Evolutionary conservation across 2,797 vertebrate species (phyloP).

Genomic region (Sebastes steindachneri): DNA sequence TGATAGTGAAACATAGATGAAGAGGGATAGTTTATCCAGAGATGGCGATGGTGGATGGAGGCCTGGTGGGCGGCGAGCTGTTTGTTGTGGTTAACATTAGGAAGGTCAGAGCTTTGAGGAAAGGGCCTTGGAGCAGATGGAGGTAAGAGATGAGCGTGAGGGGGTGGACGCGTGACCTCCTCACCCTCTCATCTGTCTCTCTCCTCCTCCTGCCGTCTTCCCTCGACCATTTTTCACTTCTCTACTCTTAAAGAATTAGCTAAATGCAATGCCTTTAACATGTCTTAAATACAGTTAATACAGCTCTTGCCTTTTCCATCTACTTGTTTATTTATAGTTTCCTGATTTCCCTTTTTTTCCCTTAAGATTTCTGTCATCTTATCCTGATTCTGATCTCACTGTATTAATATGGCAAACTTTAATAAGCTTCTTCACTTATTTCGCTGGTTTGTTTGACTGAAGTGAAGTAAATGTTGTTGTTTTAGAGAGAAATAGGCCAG

Average conservation of each 20-base stretch:
- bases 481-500: neutral
- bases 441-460: neutral
- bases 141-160: slow-evolving; percentile 76
- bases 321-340: neutral
- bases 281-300: neutral
- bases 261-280: slow-evolving; percentile 5
- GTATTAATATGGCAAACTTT: neutral
- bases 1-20: slow-evolving; percentile 2
- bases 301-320: neutral
- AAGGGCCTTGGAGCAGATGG: slow-evolving; percentile 68
- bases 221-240: neutral
- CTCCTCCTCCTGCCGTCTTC: slow-evolving; percentile 37
- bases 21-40: slow-evolving; percentile 28
- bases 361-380: neutral
- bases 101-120: slow-evolving; percentile 73
- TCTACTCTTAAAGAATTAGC: slow-evolving; percentile 24
- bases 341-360: neutral
- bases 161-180: slow-evolving; percentile 75
- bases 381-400: neutral
- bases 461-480: neutral
- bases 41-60: slow-evolving; percentile 43
- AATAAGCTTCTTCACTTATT: neutral
- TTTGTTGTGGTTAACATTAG: slow-evolving; percentile 73
- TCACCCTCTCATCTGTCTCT: slow-evolving; percentile 59
- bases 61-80: slow-evolving; percentile 63